Evolutionary conservation across 2,113 vertebrate species (phyloP).

Genomic region (Phaetusa simplex): DNA sequence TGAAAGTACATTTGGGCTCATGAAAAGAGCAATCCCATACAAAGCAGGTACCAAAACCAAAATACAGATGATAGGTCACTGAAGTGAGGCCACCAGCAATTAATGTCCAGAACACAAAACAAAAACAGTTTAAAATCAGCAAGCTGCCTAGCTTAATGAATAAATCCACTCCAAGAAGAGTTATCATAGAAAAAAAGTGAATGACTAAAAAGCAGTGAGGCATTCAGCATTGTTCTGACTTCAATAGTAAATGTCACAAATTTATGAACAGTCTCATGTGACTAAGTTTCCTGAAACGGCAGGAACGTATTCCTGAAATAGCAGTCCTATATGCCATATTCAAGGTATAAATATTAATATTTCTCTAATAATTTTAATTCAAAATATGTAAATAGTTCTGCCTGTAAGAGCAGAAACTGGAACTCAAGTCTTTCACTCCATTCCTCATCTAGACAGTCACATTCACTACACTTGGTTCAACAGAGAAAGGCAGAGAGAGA

Average conservation of each 20-base stretch:
- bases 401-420: background rate
- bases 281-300: background rate
- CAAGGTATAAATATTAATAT: background rate
- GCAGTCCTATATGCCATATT: background rate
- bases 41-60: background rate
- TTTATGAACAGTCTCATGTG: background rate
- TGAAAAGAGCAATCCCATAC: background rate
- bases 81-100: background rate
- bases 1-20: background rate
- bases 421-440: background rate
- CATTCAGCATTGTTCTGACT: background rate
- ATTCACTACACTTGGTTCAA: background rate
- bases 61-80: background rate
- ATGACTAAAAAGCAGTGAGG: background rate
- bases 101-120: background rate
- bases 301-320: background rate
- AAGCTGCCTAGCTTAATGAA: background rate
- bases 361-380: background rate
- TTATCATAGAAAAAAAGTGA: background rate
- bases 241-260: background rate
- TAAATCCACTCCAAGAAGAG: background rate
- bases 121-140: background rate
- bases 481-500: rapidly evolving
- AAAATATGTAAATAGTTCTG: background rate
- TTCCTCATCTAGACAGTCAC: background rate